These are phyloP conservation scores for Ametastegia equiseti DNA, from an alignment of 2,888 invertebrate genomes.

Conservation along the genomic window DNA sequence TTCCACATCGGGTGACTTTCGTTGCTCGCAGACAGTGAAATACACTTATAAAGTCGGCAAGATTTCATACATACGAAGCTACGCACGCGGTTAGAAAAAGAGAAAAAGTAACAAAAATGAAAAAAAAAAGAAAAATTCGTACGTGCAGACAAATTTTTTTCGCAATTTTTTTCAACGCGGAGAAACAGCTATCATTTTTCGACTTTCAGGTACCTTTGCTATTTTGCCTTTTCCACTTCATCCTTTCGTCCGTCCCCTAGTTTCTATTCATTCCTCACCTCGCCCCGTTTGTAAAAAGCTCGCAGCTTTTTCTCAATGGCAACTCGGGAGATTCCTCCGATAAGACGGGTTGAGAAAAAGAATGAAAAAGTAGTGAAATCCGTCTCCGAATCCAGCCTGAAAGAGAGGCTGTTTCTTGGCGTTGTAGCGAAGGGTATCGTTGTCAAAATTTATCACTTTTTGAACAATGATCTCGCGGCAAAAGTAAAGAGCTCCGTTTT, in stretches of 20 bases:
- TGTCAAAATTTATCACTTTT: not conserved
- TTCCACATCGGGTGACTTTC: not conserved
- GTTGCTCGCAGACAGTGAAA: not conserved
- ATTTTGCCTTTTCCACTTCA: not conserved
- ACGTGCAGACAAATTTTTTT: not conserved
- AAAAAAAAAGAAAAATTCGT: not conserved
- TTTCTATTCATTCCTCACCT: not conserved
- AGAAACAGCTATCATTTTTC: not conserved
- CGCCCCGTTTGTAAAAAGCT: too few relatives aligned
- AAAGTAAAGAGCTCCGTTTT: not conserved
- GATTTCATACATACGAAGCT: not conserved
- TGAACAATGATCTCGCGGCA: not conserved
- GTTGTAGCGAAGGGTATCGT: not conserved
- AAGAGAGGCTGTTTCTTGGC: not conserved
- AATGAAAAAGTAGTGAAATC: not conserved
- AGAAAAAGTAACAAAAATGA: not conserved
- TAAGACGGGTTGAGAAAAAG: not conserved
- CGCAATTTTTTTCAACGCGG: not conserved
- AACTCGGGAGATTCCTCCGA: not conserved
- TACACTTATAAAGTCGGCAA: not conserved
- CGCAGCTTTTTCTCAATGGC: too few relatives aligned
- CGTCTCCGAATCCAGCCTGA: not conserved
- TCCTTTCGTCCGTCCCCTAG: not conserved
- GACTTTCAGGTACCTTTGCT: not conserved
- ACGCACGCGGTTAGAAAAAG: not conserved